Evolutionary conservation across 2,888 invertebrate genomes (phyloP).

Genomic region (Cotesia congregata): DNA sequence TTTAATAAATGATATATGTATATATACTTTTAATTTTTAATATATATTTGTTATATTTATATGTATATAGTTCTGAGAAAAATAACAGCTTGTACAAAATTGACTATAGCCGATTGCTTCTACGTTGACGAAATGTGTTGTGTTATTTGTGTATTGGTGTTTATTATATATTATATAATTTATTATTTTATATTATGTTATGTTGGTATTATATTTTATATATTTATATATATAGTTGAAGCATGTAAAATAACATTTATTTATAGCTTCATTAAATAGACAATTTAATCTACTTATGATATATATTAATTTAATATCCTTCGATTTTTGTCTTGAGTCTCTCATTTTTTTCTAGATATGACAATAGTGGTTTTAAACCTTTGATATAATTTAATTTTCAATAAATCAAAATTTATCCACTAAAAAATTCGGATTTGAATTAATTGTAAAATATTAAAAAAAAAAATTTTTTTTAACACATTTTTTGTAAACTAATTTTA

Average conservation of each 20-base stretch:
- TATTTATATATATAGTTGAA: slow-evolving; percentile 3
- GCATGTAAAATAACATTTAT: slow-evolving; percentile 6
- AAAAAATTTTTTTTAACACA: too few relatives aligned
- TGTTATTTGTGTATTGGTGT: neutral
- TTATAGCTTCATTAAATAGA: neutral
- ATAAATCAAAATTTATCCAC: too few relatives aligned
- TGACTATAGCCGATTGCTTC: slow-evolving; percentile 69
- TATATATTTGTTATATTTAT: slow-evolving; percentile 42
- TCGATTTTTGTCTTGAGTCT: slow-evolving; percentile 4
- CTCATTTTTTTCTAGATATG: slow-evolving; percentile 1
- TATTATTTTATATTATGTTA: neutral
- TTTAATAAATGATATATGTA: neutral
- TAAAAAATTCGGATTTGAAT: too few relatives aligned
- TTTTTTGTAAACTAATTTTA: too few relatives aligned
- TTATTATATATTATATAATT: neutral
- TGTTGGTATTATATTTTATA: neutral
- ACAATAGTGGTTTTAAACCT: neutral
- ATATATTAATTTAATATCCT: neutral
- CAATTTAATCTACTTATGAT: neutral
- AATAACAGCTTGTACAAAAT: slow-evolving; percentile 68
- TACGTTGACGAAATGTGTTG: slow-evolving; percentile 54
- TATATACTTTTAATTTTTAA: slow-evolving; percentile 4
- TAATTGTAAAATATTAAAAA: too few relatives aligned
- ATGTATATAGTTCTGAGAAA: slow-evolving; percentile 59
- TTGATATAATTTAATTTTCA: neutral